A percentile compares a stretch with the other conserved stretches of the same genome.
Conservation (phyloP, 2,113 vertebrate species). For the Oriolus oriolus region DNA sequence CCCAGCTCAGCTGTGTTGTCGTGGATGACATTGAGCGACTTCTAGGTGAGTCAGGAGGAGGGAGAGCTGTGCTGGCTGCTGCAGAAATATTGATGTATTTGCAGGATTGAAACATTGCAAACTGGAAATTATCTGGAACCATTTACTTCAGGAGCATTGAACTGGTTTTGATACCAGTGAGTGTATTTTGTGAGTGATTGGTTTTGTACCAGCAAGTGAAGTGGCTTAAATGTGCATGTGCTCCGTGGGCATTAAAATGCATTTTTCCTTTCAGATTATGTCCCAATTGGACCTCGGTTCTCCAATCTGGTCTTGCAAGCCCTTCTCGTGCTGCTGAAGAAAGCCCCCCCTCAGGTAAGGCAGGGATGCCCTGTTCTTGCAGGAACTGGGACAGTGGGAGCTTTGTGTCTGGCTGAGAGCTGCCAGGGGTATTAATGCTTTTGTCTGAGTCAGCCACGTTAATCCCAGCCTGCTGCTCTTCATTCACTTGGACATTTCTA, state of each 20-base stretch:
- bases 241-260: not conserved
- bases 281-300: conserved; percentile 94
- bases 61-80: not conserved
- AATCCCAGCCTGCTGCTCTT: conserved; percentile 1
- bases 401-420: not conserved
- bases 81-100: not conserved
- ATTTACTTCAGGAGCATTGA: not conserved
- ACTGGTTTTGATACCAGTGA: not conserved
- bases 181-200: too few species aligned
- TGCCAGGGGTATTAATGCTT: not conserved
- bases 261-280: conserved; percentile 83
- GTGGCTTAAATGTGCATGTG: not conserved
- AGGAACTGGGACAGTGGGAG: not conserved
- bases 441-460: not conserved
- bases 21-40: conserved; percentile 95
- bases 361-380: not conserved
- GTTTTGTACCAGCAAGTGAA: not conserved
- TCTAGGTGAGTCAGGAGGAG: conserved; percentile 76
- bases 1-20: conserved; percentile 95
- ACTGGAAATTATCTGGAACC: not conserved
- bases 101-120: not conserved
- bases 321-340: conserved; percentile 93
- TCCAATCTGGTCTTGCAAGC: conserved; percentile 95
- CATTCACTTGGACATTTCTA: not conserved
- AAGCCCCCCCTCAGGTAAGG: conserved; percentile 90